A percentile compares a stretch with the other conserved stretches of the same genome.
phyloP scores from a whole-genome alignment of 2,888 invertebrate species.

The Synergus laeviventris region DNA sequence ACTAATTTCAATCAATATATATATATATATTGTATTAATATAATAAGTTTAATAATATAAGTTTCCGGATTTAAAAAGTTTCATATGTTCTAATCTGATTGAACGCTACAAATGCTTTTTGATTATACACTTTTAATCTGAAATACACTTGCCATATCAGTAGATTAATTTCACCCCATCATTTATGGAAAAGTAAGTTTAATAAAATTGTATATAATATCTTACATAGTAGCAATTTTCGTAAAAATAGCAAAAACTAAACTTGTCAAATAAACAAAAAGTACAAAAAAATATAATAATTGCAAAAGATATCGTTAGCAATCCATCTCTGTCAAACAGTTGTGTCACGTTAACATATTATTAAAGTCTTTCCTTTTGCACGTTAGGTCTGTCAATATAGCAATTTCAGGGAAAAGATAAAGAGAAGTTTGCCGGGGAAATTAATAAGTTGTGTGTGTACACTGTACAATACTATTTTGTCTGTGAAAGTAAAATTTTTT shows the following conservation, averaged over 20 bases:
- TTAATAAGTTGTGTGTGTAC: not conserved
- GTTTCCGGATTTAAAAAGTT: too few relatives aligned
- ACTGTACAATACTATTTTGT: too few relatives aligned
- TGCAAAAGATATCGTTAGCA: not conserved
- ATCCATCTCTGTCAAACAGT: not conserved
- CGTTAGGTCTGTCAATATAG: not conserved
- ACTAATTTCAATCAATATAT: too few relatives aligned
- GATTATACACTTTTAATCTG: not conserved
- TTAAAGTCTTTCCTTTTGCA: not conserved
- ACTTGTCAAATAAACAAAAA: not conserved
- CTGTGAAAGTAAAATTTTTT: too few relatives aligned
- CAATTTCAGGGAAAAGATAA: not conserved
- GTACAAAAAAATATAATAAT: not conserved
- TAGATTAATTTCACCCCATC: too few relatives aligned
- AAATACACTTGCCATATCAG: too few relatives aligned
- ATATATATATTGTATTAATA: too few relatives aligned
- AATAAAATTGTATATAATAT: too few relatives aligned
- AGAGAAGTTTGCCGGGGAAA: not conserved
- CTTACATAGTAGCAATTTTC: too few relatives aligned
- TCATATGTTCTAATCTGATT: too few relatives aligned
- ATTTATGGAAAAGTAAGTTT: too few relatives aligned
- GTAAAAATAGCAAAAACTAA: not conserved
- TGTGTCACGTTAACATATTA: slow-evolving; percentile 2
- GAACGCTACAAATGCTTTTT: not conserved
- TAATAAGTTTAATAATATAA: too few relatives aligned